Evolutionary conservation across 2,113 vertebrate species (phyloP).

Genomic region (Paracanthobrama guichenoti): DNA sequence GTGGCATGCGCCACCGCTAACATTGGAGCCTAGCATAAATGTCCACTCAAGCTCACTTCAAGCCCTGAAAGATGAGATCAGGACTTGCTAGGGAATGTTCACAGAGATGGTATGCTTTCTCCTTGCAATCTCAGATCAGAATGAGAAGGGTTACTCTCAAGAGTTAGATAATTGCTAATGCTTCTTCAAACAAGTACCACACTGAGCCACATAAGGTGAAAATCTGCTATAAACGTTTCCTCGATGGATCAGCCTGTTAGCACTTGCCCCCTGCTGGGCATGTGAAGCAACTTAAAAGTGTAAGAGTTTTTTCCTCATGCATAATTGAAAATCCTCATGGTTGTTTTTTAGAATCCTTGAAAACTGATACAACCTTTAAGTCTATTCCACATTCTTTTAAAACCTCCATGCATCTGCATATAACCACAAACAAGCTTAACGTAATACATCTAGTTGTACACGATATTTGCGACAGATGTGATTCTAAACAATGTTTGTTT

Average conservation of each 20-base stretch:
- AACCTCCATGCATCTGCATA: neutral
- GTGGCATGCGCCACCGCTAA: constrained; percentile 41
- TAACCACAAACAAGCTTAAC: neutral
- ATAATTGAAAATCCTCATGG: constrained; percentile 17
- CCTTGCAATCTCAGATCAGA: neutral
- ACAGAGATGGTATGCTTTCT: neutral
- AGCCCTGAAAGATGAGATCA: constrained; percentile 62
- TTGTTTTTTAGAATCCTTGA: neutral
- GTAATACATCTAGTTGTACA: neutral
- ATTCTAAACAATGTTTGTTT: constrained; percentile 1
- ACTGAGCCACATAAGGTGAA: neutral
- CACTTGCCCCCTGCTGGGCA: constrained; percentile 31
- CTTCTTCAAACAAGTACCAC: constrained; percentile 19
- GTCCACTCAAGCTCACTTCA: constrained; percentile 47
- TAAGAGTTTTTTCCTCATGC: constrained; percentile 33
- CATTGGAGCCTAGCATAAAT: constrained; percentile 42
- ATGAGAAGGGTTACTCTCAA: neutral
- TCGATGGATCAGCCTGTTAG: constrained; percentile 3
- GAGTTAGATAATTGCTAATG: neutral
- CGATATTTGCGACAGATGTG: neutral
- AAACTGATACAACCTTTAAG: constrained; percentile 13
- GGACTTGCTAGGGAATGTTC: constrained; percentile 53
- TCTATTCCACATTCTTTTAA: constrained; percentile 13
- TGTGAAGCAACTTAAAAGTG: constrained; percentile 50
- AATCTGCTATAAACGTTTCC: neutral